Percentiles rank a stretch among this genome's conserved stretches.
Evolutionary conservation across 2,113 vertebrate species (phyloP).

Genomic region (Paradoxurus hermaphroditus): DNA sequence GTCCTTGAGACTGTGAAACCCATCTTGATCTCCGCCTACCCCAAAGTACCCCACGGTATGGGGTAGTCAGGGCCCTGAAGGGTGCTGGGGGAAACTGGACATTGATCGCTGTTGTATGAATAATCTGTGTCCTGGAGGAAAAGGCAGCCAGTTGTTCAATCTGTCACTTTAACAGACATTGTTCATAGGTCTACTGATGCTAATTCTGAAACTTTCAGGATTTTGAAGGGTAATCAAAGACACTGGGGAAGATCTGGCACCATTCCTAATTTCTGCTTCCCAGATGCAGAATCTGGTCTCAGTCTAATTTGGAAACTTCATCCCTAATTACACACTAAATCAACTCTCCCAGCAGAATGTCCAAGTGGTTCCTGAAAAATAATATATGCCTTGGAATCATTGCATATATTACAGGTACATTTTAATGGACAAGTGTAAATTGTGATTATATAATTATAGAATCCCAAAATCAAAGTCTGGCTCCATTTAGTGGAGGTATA

Average conservation of each 20-base stretch:
- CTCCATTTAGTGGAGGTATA: neutral
- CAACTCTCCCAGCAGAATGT: neutral
- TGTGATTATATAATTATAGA: neutral
- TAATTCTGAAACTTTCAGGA: neutral
- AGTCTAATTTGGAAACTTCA: slow-evolving; percentile 30
- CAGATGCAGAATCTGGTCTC: neutral
- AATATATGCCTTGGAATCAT: neutral
- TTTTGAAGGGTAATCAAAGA: neutral
- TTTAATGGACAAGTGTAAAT: neutral
- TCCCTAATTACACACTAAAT: slow-evolving; percentile 37
- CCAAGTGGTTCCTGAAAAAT: neutral
- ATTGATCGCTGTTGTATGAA: accelerated
- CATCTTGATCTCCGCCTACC: too few species aligned
- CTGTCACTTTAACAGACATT: neutral
- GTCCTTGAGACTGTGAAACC: neutral
- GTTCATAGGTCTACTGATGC: neutral
- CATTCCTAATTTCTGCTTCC: neutral
- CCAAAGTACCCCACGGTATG: too few species aligned
- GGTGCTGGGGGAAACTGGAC: neutral
- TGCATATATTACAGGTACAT: neutral
- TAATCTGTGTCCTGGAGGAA: neutral
- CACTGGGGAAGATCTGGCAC: neutral
- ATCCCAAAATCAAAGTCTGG: neutral
- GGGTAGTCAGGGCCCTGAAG: neutral
- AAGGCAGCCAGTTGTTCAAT: neutral